phyloP scores from a whole-genome alignment of 2,113 vertebrate genomes.

The Callopanchax toddi region DNA sequence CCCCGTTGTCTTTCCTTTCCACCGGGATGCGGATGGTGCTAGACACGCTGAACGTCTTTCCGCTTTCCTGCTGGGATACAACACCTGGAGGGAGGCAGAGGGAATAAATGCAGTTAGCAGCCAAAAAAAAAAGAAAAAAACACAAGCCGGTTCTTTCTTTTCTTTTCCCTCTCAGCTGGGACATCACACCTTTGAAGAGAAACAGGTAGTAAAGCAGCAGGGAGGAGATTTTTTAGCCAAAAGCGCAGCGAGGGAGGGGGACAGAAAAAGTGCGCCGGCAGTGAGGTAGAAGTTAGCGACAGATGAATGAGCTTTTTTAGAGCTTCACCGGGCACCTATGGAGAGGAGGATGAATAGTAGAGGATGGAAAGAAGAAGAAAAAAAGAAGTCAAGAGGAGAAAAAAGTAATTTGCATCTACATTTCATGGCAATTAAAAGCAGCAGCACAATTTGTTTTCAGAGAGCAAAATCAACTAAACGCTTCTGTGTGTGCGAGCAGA shows the following conservation, averaged over 20 bases:
- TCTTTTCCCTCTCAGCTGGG: constrained; percentile 23
- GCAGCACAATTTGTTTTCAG: constrained; percentile 61
- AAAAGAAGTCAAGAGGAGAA: constrained; percentile 26
- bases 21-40: constrained; percentile 85
- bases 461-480: constrained; percentile 52
- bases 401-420: constrained; percentile 64
- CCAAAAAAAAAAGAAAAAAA: constrained; percentile 10
- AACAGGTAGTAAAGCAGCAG: constrained; percentile 2
- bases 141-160: background rate
- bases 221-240: constrained; percentile 18
- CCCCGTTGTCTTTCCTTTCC: constrained; percentile 87
- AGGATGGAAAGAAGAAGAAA: constrained; percentile 27
- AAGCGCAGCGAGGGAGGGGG: constrained; percentile 3
- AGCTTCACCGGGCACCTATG: constrained; percentile 36
- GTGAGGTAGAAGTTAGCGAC: constrained; percentile 26
- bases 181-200: constrained; percentile 26
- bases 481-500: constrained; percentile 13
- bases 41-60: constrained; percentile 86
- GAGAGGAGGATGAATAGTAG: constrained; percentile 22
- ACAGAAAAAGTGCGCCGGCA: constrained; percentile 20
- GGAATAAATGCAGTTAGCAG: constrained; percentile 21
- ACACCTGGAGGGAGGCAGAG: constrained; percentile 73
- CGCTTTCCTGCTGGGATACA: constrained; percentile 86
- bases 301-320: constrained; percentile 49
- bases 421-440: constrained; percentile 69